Conservation (phyloP, 2,888 invertebrate species). For the Sepioteuthis lessoniana region DNA sequence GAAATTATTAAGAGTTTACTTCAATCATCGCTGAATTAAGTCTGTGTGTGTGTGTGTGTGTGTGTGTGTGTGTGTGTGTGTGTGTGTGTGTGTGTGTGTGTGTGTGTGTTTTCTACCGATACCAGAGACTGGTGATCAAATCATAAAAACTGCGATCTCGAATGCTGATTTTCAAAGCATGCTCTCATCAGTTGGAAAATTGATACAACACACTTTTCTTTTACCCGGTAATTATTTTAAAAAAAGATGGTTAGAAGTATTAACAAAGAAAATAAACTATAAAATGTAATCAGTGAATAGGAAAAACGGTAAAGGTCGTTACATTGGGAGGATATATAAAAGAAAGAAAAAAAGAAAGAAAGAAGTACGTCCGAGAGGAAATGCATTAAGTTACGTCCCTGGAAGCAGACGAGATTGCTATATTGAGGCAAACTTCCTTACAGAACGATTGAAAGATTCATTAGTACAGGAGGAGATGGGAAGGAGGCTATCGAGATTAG, state of each 20-base stretch:
- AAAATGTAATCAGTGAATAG: not conserved
- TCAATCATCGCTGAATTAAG: too few relatives aligned
- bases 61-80: too few relatives aligned
- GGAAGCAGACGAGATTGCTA: constrained; percentile 8
- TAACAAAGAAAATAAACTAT: not conserved
- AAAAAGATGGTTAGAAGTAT: not conserved
- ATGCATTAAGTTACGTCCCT: not conserved
- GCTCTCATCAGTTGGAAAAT: too few relatives aligned
- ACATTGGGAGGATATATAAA: not conserved
- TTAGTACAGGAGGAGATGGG: not conserved
- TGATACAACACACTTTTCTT: not conserved
- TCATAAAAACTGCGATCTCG: too few relatives aligned
- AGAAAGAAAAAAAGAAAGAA: not conserved
- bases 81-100: too few relatives aligned
- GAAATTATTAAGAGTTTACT: too few relatives aligned
- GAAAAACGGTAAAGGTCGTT: not conserved
- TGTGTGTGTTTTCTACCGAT: too few relatives aligned
- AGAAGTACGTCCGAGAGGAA: not conserved
- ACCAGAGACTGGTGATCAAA: too few relatives aligned
- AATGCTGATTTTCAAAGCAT: too few relatives aligned
- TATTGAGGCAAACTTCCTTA: constrained; percentile 9
- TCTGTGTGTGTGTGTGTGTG: too few relatives aligned
- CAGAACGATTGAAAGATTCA: constrained; percentile 4
- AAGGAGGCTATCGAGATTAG: not conserved
- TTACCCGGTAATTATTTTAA: not conserved